These are phyloP conservation scores for Idaea biselata DNA, from an alignment of 2,888 invertebrate species.

Conservation along the genomic window DNA sequence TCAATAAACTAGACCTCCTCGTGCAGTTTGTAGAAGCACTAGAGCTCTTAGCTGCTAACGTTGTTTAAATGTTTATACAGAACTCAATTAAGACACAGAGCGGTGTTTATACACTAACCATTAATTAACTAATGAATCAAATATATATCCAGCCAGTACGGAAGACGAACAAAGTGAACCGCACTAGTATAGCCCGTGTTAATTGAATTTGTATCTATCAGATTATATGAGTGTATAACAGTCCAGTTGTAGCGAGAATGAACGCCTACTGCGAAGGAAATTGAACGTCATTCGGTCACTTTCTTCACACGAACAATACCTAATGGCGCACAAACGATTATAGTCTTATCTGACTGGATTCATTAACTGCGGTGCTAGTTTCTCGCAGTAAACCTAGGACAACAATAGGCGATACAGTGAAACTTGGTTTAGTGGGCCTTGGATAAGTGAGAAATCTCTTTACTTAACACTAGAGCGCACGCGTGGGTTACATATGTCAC, in stretches of 20 bases:
- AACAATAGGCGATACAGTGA: neutral
- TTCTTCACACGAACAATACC: constrained; percentile 60
- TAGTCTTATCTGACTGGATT: constrained; percentile 26
- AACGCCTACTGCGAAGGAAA: constrained; percentile 58
- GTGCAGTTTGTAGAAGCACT: neutral
- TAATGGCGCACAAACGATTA: constrained; percentile 39
- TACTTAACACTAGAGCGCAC: too few relatives aligned
- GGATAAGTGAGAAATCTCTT: neutral
- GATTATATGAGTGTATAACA: constrained; percentile 46
- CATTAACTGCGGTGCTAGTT: constrained; percentile 9
- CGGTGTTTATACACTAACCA: neutral
- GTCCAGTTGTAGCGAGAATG: constrained; percentile 32
- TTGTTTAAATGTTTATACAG: neutral
- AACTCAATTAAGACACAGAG: neutral
- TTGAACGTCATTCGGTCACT: constrained; percentile 73
- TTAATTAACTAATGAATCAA: neutral
- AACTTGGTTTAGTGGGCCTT: neutral
- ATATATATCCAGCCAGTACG: neutral
- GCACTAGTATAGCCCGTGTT: constrained; percentile 30
- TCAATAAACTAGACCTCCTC: neutral
- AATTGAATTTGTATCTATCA: constrained; percentile 64
- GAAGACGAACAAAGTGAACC: neutral
- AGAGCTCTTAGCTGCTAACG: neutral
- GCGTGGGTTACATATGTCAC: too few relatives aligned
- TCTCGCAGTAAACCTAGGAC: neutral